Base-by-base conservation (phyloP, 35 echinoderm and acorn worm species). In the Holothuria glaberrima region DNA sequence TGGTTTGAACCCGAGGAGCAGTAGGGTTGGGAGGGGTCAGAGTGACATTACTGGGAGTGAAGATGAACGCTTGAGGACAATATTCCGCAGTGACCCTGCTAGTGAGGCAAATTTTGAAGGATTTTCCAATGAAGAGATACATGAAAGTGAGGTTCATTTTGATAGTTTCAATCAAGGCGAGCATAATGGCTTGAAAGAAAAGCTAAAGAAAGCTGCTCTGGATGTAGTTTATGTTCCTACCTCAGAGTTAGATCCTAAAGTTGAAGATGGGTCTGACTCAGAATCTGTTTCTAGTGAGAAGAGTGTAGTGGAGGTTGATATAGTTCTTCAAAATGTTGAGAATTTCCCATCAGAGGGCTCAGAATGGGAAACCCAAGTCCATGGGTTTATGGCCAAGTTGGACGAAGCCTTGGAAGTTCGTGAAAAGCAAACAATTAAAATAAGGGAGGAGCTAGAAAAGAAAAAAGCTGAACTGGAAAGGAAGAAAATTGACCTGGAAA, bases 301-400 rank as follows among this genome's bases (percentile, higher is more conserved):
- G 9, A 90, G 90, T 61, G 54, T 94, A 12, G 36, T 41, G 9
- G 83, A 86, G 34, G 68, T 94, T 0, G 93, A 90, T 36, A 91
- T 94, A 48, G 89, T 91, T 9, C 85, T 94, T 5, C 89, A 91
- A 59, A 88, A 74, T 25, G 89, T 94, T 26, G 83, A 75, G 32
- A 91, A 94, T 60, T 94, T 94, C 36, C 93, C 93, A 29, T 94
- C 93, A 48, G 93, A 94, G 38, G 93, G 93, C 9, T 94, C 93
- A 29, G 93, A 94, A 66, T 94, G 93, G 93, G 93, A 94, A 60
- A 89, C 90, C 19, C 89, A 94, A 34, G 93, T 94, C 41, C 83
- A 84, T 2, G 93, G 93, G 17, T 94, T 91, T 63, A 91, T 94
- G 93, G 61, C 86, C 30, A 94, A 86, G 84, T 68, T 94, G 61